phyloP scores from a whole-genome alignment of 2,888 invertebrate species.

The Litoditis marina region DNA sequence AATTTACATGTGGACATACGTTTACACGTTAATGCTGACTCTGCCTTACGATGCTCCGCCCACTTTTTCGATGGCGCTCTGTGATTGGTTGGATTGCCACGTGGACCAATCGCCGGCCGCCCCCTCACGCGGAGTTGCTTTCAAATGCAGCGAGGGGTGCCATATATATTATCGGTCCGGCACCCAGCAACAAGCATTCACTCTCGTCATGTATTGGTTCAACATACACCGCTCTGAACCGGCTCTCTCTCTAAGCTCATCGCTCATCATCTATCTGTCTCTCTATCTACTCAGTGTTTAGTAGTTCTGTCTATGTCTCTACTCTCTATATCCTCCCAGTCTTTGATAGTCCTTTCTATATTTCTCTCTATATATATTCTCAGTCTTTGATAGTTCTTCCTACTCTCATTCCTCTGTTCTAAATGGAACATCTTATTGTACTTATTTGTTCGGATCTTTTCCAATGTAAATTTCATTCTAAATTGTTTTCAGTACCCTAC shows the following conservation, averaged over 20 bases:
- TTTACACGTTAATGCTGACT: too few relatives aligned
- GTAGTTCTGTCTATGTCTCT: too few relatives aligned
- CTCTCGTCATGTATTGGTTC: too few relatives aligned
- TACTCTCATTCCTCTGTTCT: background rate
- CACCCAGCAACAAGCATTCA: too few relatives aligned
- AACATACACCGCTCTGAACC: too few relatives aligned
- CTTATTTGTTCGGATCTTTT: background rate
- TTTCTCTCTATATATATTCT: background rate
- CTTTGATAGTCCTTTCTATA: background rate
- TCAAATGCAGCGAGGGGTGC: constrained; percentile 1
- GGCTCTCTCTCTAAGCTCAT: background rate
- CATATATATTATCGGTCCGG: constrained; percentile 3
- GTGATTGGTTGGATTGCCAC: constrained; percentile 37
- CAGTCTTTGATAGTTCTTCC: background rate
- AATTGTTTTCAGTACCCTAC: constrained; percentile 6
- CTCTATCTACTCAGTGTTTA: too few relatives aligned
- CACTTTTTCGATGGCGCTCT: constrained; percentile 25
- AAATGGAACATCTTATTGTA: background rate
- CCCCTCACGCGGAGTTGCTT: constrained; percentile 2
- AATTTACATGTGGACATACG: too few relatives aligned
- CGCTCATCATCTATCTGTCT: background rate
- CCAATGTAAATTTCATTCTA: background rate
- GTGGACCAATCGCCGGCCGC: constrained; percentile 41
- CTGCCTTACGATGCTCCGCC: too few relatives aligned
- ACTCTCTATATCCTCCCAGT: background rate